Conservation (phyloP, 2,113 vertebrate species). For the Nyctibius bracteatus region DNA sequence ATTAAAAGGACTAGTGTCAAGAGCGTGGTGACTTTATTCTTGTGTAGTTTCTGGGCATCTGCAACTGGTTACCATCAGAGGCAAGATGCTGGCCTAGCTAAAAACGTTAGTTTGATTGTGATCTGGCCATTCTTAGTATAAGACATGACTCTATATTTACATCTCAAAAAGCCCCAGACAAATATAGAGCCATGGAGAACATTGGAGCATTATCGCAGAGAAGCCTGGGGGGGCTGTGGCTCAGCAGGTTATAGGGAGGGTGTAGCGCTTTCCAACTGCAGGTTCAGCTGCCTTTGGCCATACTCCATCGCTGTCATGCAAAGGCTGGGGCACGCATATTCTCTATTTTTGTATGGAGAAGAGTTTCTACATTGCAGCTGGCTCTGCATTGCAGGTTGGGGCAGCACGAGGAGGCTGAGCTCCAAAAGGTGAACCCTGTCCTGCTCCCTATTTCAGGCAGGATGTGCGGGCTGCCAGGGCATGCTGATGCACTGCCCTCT, state of each 20-base stretch:
- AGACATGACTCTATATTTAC: background rate
- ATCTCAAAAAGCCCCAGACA: background rate
- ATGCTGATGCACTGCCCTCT: background rate
- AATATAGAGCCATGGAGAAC: accelerated
- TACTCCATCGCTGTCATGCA: accelerated
- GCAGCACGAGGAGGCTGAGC: background rate
- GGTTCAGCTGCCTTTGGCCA: background rate
- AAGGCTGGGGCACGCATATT: background rate
- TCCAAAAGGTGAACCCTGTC: background rate
- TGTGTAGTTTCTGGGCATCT: background rate
- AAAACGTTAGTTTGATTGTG: background rate
- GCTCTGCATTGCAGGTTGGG: background rate
- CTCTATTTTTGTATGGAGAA: background rate
- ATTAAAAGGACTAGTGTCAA: background rate
- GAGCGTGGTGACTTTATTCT: background rate
- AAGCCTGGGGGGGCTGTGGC: background rate
- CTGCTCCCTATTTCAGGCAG: background rate
- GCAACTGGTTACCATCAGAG: background rate
- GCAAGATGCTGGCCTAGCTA: background rate
- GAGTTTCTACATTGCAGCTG: background rate
- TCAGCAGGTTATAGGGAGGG: background rate
- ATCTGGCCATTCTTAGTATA: background rate
- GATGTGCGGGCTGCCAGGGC: background rate
- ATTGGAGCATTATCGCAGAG: background rate
- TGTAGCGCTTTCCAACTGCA: background rate